Percentiles rank a stretch among this genome's conserved stretches.
phyloP scores from a whole-genome alignment of 2,797 vertebrate genomes.

The Philypnodon macrostomus region DNA sequence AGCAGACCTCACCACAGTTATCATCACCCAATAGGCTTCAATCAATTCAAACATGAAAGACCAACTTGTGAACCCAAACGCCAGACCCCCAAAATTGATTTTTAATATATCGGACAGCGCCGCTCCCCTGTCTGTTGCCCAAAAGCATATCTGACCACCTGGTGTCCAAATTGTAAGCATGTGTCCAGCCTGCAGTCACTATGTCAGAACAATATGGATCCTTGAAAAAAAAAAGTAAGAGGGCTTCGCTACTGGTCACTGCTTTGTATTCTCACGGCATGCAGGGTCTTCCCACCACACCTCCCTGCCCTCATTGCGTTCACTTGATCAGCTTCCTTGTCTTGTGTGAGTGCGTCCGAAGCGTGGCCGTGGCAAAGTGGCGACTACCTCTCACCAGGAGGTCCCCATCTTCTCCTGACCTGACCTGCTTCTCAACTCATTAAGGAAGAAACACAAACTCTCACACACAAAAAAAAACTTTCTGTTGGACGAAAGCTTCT shows the following conservation, averaged over 20 bases:
- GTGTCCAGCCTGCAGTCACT: slow-evolving; percentile 38
- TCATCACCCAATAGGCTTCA: too few species aligned
- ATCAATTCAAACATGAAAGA: too few species aligned
- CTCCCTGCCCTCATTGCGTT: slow-evolving; percentile 60
- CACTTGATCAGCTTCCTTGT: slow-evolving; percentile 57
- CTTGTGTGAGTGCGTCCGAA: slow-evolving; percentile 60
- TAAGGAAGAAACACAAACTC: slow-evolving; percentile 52
- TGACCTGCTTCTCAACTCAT: slow-evolving; percentile 81
- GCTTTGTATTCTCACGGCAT: slow-evolving; percentile 50
- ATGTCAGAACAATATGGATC: slow-evolving; percentile 39
- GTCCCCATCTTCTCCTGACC: slow-evolving; percentile 66
- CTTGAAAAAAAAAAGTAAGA: slow-evolving; percentile 53
- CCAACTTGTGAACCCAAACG: background rate
- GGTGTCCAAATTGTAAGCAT: slow-evolving; percentile 37
- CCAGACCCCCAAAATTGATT: background rate
- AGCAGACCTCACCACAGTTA: too few species aligned
- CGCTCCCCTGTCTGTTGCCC: slow-evolving; percentile 15
- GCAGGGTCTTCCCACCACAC: slow-evolving; percentile 46
- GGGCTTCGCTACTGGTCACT: background rate
- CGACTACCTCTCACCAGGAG: slow-evolving; percentile 71
- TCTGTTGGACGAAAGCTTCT: slow-evolving; percentile 12
- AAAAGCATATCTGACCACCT: slow-evolving; percentile 38
- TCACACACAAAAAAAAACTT: slow-evolving; percentile 4
- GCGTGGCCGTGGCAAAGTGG: slow-evolving; percentile 80
- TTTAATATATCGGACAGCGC: slow-evolving; percentile 9